phyloP scores from a whole-genome alignment of 2,888 invertebrate species.

The Anorthoa munda region DNA sequence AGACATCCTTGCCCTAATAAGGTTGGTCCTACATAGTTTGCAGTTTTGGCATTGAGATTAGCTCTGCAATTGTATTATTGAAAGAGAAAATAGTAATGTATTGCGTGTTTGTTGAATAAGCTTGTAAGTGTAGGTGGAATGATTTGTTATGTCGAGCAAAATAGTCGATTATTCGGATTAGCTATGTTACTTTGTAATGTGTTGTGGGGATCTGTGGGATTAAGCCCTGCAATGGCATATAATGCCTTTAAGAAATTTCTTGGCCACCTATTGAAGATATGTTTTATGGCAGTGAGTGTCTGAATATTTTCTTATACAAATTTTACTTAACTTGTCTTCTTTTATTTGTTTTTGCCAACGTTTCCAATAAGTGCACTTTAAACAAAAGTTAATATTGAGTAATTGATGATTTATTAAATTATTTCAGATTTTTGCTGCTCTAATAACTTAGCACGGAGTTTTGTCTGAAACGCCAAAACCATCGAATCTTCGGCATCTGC shows the following conservation, averaged over 20 bases:
- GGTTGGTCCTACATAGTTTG: slow-evolving; percentile 73
- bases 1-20: slow-evolving; percentile 75
- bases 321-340: too few relatives aligned
- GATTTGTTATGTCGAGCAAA: slow-evolving; percentile 55
- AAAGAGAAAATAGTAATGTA: slow-evolving; percentile 58
- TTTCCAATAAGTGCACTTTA: too few relatives aligned
- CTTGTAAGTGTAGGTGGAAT: slow-evolving; percentile 44
- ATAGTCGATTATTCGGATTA: slow-evolving; percentile 54
- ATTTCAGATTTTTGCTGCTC: not conserved
- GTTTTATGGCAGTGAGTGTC: not conserved
- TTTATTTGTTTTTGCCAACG: too few relatives aligned
- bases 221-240: slow-evolving; percentile 8
- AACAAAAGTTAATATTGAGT: too few relatives aligned
- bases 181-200: slow-evolving; percentile 19
- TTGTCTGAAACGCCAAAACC: too few relatives aligned
- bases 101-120: slow-evolving; percentile 54
- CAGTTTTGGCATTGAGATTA: slow-evolving; percentile 74
- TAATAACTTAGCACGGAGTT: too few relatives aligned
- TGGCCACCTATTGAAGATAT: not conserved
- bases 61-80: slow-evolving; percentile 73
- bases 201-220: slow-evolving; percentile 7
- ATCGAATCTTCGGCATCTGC: not conserved
- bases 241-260: slow-evolving; percentile 21
- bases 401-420: not conserved
- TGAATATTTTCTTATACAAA: too few relatives aligned